A percentile compares a stretch with the other conserved stretches of the same genome.
phyloP scores from a whole-genome alignment of 2,113 vertebrate genomes.

The Siphamia tubifer region DNA sequence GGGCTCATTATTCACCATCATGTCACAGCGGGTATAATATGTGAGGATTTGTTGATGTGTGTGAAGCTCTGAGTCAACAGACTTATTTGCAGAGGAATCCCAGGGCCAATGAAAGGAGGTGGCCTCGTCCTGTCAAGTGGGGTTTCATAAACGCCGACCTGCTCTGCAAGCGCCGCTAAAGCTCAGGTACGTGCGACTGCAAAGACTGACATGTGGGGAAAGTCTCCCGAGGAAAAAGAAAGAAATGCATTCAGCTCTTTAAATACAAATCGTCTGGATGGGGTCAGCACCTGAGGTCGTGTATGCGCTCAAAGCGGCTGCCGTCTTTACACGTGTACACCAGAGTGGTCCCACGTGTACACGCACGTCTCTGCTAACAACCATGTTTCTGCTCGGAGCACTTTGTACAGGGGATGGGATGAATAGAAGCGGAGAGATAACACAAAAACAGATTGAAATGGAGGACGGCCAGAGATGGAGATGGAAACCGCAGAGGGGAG shows the following conservation, averaged over 20 bases:
- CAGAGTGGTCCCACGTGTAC: background rate
- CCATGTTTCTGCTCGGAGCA: constrained; percentile 33
- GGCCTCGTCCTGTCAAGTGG: constrained; percentile 48
- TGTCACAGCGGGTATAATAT: background rate
- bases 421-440: constrained; percentile 35
- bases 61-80: constrained; percentile 54
- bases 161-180: background rate
- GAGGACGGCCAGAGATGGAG: constrained; percentile 47
- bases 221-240: background rate
- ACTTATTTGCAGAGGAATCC: constrained; percentile 36
- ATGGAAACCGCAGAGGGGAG: constrained; percentile 20
- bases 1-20: no score
- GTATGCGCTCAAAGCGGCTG: background rate
- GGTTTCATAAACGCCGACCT: constrained; percentile 57
- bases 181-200: constrained; percentile 18
- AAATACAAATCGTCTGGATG: constrained; percentile 3
- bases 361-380: constrained; percentile 20
- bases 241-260: constrained; percentile 12
- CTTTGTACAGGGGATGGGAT: constrained; percentile 26
- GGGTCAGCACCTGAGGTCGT: constrained; percentile 1
- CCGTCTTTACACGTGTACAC: constrained; percentile 9
- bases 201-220: background rate
- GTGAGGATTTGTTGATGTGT: background rate
- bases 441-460: constrained; percentile 45
- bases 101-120: constrained; percentile 49